Base-by-base conservation (phyloP, 2,113 vertebrate species). In the Prinia subflava region DNA sequence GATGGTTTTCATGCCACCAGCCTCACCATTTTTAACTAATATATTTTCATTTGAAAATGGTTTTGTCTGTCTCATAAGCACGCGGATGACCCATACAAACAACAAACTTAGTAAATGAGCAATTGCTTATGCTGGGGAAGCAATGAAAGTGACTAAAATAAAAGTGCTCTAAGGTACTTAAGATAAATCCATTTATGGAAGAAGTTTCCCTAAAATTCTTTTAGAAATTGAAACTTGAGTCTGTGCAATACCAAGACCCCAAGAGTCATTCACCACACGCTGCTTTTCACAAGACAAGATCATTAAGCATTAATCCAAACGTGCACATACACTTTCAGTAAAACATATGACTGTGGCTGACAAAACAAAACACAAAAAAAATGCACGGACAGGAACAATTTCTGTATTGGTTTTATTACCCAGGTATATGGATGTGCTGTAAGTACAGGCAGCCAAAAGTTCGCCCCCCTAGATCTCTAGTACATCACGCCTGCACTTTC, bases 401-500 rank as follows among this genome's bases (percentile, higher is more conserved):
- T 86, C 59, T 49, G 10, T 46, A 44, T 6, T 24, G 5, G 10
- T 74, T 71, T 74, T 33, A 53, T 18, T 35, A 76, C 8, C 3
- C 11, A 30, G 49, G 18, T 35, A 64, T 6, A 75, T 5, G 37
- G 44, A 18, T 17, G n/a, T 0, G 0, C 31, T 52, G 10, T 28
- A 47, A 78, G 27, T 14, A 24, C 2, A 16, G 21, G 14, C 17
- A 50, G 15, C 5, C 1, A 0, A 20, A 69, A 1, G 0, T 55
- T 18, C 33, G 44, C 7, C 4, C 14, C n/a, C 46, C 24, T 75
- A 39, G 13, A 28, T 79, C 27, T 57, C 39, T 7, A 79, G 35
- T 12, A 44, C 49, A 31, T 23, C 19, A 42, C 2, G 21, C 35
- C 69, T 64, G 25, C 1, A 2, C 25, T 27, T 46, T 50, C 50